Conservation (phyloP, 2,113 vertebrate genomes). For the Xiphophorus maculatus region DNA sequence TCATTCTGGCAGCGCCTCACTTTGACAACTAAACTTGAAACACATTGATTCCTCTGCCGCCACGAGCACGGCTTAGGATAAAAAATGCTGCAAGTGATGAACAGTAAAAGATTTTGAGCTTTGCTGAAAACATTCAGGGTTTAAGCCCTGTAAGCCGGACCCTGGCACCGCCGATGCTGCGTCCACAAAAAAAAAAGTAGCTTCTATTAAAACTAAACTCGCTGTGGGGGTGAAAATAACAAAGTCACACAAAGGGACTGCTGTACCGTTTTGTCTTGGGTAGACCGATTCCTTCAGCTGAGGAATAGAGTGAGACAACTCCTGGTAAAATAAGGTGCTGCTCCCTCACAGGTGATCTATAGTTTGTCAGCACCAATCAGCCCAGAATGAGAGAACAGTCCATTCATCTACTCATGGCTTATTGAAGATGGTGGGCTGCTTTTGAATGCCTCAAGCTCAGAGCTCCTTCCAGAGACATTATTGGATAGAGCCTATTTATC, state of each 20-base stretch:
- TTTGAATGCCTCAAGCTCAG: conserved; percentile 71
- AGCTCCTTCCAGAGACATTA: conserved; percentile 66
- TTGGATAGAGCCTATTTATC: conserved; percentile 76
- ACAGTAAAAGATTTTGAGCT: conserved; percentile 32
- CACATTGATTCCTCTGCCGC: conserved; percentile 32
- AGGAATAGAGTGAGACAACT: conserved; percentile 68
- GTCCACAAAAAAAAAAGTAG: conserved; percentile 20
- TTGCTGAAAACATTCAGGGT: conserved; percentile 30
- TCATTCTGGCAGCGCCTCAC: conserved; percentile 11
- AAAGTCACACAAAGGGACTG: conserved; percentile 42
- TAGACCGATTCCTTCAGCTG: conserved; percentile 56
- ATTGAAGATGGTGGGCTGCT: conserved; percentile 74
- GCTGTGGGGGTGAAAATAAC: conserved; percentile 26
- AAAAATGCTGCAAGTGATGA: conserved; percentile 24
- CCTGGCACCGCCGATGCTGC: conserved; percentile 16
- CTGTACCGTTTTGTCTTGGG: conserved; percentile 51
- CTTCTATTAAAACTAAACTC: conserved; percentile 22
- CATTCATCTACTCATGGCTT: conserved; percentile 77
- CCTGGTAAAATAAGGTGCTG: conserved; percentile 67
- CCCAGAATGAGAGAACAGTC: conserved; percentile 68
- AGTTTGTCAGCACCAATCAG: conserved; percentile 78
- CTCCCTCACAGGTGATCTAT: conserved; percentile 77
- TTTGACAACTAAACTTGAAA: conserved; percentile 32
- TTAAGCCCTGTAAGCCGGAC: conserved; percentile 21
- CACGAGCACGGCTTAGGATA: conserved; percentile 25